These are phyloP conservation scores for Knipowitschia caucasica DNA, from an alignment of 2,797 vertebrate genomes.

Conservation along the genomic window DNA sequence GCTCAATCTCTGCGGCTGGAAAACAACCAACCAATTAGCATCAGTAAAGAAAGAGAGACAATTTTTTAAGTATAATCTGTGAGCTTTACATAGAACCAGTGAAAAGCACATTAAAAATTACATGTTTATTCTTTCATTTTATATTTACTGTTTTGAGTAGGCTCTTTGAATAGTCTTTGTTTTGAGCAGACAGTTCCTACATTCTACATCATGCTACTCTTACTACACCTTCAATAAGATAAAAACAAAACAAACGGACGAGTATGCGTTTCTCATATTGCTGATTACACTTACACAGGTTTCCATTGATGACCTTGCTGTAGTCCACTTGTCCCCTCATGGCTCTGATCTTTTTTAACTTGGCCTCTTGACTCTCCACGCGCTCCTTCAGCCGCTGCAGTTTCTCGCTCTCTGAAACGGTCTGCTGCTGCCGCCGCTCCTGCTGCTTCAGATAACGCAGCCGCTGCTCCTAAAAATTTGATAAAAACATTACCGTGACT, in stretches of 20 bases:
- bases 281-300: constrained; percentile 83
- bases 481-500: not conserved
- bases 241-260: not conserved
- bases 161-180: not conserved
- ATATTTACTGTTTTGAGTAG: not conserved
- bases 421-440: constrained; percentile 91
- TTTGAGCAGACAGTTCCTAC: not conserved
- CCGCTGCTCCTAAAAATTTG: constrained; percentile 73
- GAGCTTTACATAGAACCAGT: too few species aligned
- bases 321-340: constrained; percentile 98
- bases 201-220: not conserved
- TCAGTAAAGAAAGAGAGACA: not conserved
- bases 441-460: constrained; percentile 92
- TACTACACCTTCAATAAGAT: too few species aligned
- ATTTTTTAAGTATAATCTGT: not conserved
- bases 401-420: constrained; percentile 90
- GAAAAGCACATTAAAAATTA: too few species aligned
- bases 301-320: constrained; percentile 97
- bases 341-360: constrained; percentile 95
- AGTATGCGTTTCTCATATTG: not conserved
- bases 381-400: constrained; percentile 94
- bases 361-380: constrained; percentile 94
- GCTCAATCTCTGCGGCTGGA: constrained; percentile 93
- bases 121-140: too few species aligned
- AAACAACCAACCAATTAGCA: not conserved